Evolutionary conservation across 2,888 invertebrate genomes (phyloP).

Genomic region (Campoletis raptor): DNA sequence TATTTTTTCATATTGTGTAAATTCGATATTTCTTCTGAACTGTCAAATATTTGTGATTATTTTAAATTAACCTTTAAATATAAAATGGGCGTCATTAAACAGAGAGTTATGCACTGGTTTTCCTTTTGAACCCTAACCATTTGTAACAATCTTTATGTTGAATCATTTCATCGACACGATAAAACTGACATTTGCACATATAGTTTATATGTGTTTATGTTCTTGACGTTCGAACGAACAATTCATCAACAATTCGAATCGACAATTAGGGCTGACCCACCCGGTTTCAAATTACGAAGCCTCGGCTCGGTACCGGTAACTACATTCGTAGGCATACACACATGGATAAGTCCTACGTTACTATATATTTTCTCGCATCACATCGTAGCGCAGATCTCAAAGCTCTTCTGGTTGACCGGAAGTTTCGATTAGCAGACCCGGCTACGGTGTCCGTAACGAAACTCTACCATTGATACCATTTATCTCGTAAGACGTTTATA

Average conservation of each 20-base stretch:
- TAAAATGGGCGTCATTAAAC: background rate
- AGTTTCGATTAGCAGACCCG: slow-evolving; percentile 69
- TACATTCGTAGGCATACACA: background rate
- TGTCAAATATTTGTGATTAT: background rate
- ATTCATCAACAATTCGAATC: slow-evolving; percentile 57
- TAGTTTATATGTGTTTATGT: background rate
- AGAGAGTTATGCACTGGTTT: background rate
- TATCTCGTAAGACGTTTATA: slow-evolving; percentile 62
- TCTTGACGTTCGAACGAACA: slow-evolving; percentile 18
- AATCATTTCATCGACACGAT: background rate
- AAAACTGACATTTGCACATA: background rate
- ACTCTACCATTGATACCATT: slow-evolving; percentile 68
- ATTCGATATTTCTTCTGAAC: background rate
- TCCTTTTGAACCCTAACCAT: no score
- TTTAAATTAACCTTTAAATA: background rate
- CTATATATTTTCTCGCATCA: slow-evolving; percentile 40
- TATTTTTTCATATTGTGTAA: background rate
- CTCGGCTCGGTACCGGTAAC: background rate
- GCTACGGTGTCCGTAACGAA: slow-evolving; percentile 70
- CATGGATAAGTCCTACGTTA: background rate
- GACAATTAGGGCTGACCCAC: slow-evolving; percentile 49
- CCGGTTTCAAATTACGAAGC: slow-evolving; percentile 56
- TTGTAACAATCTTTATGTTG: no score
- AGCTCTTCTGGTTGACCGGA: slow-evolving; percentile 67
- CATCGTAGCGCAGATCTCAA: slow-evolving; percentile 46